Conservation (phyloP, 2,888 invertebrate species). For the Orchestes rusci region DNA sequence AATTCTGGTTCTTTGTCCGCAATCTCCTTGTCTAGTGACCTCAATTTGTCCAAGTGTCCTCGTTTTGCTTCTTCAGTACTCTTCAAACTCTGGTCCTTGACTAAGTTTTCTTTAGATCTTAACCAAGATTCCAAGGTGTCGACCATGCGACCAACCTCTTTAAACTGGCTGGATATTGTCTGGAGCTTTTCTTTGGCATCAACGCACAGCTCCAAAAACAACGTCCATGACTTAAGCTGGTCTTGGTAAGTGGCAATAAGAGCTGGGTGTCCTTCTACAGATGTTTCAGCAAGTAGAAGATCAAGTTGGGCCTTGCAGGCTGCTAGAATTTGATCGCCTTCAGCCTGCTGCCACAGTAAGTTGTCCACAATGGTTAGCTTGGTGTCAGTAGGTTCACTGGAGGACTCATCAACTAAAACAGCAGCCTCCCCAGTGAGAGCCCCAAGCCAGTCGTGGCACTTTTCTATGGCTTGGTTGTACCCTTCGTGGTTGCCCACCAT, state of each 20-base stretch:
- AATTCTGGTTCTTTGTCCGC: conserved; percentile 60
- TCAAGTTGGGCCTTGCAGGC: conserved; percentile 65
- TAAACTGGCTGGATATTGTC: conserved; percentile 72
- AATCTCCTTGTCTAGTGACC: conserved; percentile 64
- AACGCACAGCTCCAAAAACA: conserved; percentile 63
- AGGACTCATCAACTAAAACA: conserved; percentile 68
- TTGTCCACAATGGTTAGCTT: conserved; percentile 70
- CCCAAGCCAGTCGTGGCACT: conserved; percentile 74
- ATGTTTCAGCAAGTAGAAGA: conserved; percentile 68
- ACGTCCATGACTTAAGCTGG: conserved; percentile 66
- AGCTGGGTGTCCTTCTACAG: conserved; percentile 66
- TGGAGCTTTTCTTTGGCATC: conserved; percentile 66
- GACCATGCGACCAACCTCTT: conserved; percentile 69
- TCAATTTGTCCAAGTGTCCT: conserved; percentile 69
- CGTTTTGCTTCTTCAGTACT: conserved; percentile 78
- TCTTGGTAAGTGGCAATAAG: conserved; percentile 67
- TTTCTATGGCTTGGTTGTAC: conserved; percentile 74
- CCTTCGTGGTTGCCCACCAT: conserved; percentile 76
- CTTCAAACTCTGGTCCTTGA: conserved; percentile 84
- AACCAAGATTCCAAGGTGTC: conserved; percentile 79
- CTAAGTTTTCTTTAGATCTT: conserved; percentile 73
- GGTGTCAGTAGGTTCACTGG: conserved; percentile 70
- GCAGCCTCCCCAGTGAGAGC: conserved; percentile 73
- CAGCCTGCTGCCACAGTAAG: conserved; percentile 62
- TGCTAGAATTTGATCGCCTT: conserved; percentile 64